Percentiles rank a stretch among this genome's conserved stretches.
These are phyloP conservation scores for Megalonaias nervosa DNA, from an alignment of 1,140 invertebrate species.

Conservation along the genomic window DNA sequence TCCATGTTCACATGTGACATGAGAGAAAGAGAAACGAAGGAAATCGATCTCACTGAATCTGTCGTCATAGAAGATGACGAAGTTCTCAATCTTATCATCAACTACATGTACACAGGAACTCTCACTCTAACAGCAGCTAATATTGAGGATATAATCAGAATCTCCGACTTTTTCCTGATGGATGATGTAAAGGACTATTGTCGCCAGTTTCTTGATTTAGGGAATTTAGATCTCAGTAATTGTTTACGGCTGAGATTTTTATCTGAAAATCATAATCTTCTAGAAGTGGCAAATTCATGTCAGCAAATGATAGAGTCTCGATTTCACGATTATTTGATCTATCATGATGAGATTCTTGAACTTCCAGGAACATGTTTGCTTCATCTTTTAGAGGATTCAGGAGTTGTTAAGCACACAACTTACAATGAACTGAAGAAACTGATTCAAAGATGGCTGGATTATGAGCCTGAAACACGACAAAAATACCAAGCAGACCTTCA, in stretches of 20 bases:
- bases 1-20: constrained; percentile 70
- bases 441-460: constrained; percentile 60
- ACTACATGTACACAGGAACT: constrained; percentile 92
- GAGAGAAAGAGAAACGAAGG: constrained; percentile 75
- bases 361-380: constrained; percentile 64
- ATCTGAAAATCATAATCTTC: constrained; percentile 64
- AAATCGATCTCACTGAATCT: constrained; percentile 78
- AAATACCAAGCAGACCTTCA: constrained; percentile 48
- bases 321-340: constrained; percentile 67
- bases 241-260: constrained; percentile 62
- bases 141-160: constrained; percentile 81
- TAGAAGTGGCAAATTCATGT: constrained; percentile 57
- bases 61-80: constrained; percentile 74
- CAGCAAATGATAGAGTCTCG: constrained; percentile 63
- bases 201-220: constrained; percentile 64
- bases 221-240: constrained; percentile 65
- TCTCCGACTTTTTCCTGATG: constrained; percentile 76
- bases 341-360: constrained; percentile 66
- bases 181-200: constrained; percentile 71
- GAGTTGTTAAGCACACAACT: constrained; percentile 60
- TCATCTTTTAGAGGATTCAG: constrained; percentile 57
- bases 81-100: constrained; percentile 80
- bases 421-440: constrained; percentile 61
- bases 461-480: constrained; percentile 46
- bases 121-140: constrained; percentile 79